Evolutionary conservation across 2,888 invertebrate genomes (phyloP).

Genomic region (Agrotis puta): DNA sequence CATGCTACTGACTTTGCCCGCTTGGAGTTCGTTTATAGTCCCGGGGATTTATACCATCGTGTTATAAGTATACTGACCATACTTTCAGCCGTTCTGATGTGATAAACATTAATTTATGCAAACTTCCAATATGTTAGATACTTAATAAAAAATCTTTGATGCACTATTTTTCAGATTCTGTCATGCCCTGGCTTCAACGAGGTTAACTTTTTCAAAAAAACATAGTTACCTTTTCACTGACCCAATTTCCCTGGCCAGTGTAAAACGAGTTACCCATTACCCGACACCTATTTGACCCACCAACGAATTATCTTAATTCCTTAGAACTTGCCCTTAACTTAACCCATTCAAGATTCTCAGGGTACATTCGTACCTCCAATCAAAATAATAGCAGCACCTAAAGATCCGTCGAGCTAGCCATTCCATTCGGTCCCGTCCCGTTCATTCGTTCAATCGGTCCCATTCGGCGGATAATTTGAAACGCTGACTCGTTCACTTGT

Average conservation of each 20-base stretch:
- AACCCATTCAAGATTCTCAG: constrained; percentile 67
- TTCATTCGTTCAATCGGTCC: constrained; percentile 74
- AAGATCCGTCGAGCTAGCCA: constrained; percentile 70
- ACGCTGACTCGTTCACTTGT: constrained; percentile 75
- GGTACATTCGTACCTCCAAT: constrained; percentile 69
- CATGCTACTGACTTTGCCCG: too few species aligned
- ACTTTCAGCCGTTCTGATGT: too few species aligned
- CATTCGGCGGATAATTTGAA: constrained; percentile 72
- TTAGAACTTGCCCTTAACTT: constrained; percentile 61
- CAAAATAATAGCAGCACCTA: constrained; percentile 74
- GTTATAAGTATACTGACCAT: too few species aligned
- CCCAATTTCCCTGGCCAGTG: background rate
- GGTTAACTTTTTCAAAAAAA: background rate
- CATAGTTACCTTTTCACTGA: background rate
- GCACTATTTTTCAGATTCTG: too few species aligned
- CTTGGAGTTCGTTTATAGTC: too few species aligned
- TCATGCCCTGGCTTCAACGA: background rate
- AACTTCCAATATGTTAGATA: too few species aligned
- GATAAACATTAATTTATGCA: too few species aligned
- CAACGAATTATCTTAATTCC: constrained; percentile 44
- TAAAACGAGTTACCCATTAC: constrained; percentile 13
- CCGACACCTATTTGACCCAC: constrained; percentile 15
- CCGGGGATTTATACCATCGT: too few species aligned
- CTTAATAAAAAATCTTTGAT: too few species aligned
- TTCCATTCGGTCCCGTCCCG: constrained; percentile 72